Evolutionary conservation across 2,113 vertebrate genomes (phyloP).

Genomic region (Guaruba guarouba): DNA sequence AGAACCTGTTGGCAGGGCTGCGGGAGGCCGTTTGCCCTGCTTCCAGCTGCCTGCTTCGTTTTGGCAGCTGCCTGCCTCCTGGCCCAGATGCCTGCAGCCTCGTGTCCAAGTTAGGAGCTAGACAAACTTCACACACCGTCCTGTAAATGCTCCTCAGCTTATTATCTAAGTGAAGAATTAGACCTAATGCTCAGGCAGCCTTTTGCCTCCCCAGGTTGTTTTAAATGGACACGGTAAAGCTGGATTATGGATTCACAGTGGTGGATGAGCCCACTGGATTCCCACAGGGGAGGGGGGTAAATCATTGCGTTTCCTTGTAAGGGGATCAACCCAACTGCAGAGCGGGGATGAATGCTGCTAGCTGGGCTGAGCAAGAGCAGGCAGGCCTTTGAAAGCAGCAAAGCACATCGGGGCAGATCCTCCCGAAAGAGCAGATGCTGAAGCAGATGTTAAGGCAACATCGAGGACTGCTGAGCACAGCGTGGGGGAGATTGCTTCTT

Average conservation of each 20-base stretch:
- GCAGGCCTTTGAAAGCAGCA: background rate
- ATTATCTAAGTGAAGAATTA: background rate
- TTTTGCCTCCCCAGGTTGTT: background rate
- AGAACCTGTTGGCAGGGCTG: conserved; percentile 12
- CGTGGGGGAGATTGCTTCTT: background rate
- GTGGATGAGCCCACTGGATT: background rate
- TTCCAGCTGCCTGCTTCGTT: conserved; percentile 9
- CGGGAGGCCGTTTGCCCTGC: background rate
- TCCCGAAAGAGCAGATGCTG: background rate
- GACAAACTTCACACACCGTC: background rate
- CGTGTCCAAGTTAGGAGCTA: conserved; percentile 35
- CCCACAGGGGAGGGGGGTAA: fast-evolving
- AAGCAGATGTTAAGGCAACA: background rate
- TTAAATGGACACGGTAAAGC: background rate
- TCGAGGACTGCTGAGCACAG: fast-evolving
- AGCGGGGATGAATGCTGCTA: background rate
- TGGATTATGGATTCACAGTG: background rate
- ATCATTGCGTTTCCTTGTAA: background rate
- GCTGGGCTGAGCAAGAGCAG: background rate
- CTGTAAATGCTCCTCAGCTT: background rate
- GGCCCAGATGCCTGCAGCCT: background rate
- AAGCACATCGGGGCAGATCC: background rate
- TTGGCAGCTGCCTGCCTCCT: background rate
- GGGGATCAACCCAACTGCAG: background rate
- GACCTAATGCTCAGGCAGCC: background rate